Evolutionary conservation across 2,888 invertebrate species (phyloP).

Genomic region (Lepidocyrtinus sp.): DNA sequence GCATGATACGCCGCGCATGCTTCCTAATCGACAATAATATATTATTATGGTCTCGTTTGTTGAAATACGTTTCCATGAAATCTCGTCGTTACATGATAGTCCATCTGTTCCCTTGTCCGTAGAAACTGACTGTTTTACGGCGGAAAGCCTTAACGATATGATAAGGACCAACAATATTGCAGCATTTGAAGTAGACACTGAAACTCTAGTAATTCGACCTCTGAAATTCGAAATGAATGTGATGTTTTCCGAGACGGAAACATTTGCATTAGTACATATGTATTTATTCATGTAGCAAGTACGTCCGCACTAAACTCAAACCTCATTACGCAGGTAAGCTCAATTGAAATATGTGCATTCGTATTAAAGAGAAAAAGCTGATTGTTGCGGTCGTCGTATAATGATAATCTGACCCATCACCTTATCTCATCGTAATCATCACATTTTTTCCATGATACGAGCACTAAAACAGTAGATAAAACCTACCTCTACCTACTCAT

Average conservation of each 20-base stretch:
- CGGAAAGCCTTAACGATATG: constrained; percentile 24
- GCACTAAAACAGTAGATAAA: constrained; percentile 6
- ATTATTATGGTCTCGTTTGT: too few relatives aligned
- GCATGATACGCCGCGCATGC: constrained; percentile 38
- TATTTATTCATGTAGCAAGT: too few relatives aligned
- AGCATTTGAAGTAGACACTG: too few relatives aligned
- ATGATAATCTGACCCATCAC: constrained; percentile 54
- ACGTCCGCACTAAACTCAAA: constrained; percentile 1
- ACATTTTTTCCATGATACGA: constrained; percentile 29
- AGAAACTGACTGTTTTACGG: constrained; percentile 1
- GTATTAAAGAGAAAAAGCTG: constrained; percentile 14
- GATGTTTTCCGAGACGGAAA: too few relatives aligned
- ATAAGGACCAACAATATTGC: too few relatives aligned
- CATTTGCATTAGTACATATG: too few relatives aligned
- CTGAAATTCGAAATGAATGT: too few relatives aligned
- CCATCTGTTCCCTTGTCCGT: neutral
- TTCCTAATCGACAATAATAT: neutral
- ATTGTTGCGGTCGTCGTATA: constrained; percentile 33
- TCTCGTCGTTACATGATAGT: neutral
- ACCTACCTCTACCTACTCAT: neutral
- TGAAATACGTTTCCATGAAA: too few relatives aligned
- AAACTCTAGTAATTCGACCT: too few relatives aligned
- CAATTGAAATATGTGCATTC: constrained; percentile 3
- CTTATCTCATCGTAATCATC: constrained; percentile 49
- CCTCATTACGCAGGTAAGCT: neutral